Evolutionary conservation across 2,797 vertebrate species (phyloP), one percentile per base, ranked within the genome.

Genomic region (Bradypodion ventrale): DNA sequence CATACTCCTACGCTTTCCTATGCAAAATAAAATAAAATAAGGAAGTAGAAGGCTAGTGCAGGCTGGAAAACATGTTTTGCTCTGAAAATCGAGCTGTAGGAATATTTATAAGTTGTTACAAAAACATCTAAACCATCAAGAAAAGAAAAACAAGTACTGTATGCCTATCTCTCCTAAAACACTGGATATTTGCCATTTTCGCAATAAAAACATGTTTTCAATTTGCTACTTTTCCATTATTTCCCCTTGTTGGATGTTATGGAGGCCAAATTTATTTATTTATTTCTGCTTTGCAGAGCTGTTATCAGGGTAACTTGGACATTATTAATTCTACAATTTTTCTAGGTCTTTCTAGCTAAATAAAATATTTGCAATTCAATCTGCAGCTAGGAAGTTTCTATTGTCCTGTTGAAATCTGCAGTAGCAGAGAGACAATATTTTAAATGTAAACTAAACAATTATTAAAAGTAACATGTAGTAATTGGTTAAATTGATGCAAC

Each of bases 51-150:
- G 94, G 95, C 93, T 95, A 93, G 77, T 85, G 93, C 91, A 89
- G 86, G 95, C 92, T 94, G 90, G 95, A 98, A 98, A 99, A 98
- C 98, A 98, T 98, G 97, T 98, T 98, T 98, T 98, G 94, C 96
- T 96, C 95, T 95, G 86, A 93, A 94, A 93, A 94, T 94, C 95
- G 96, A 96, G 97, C 96, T 94, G 94, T 95, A 97, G 95, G 95
- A 94, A 92, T 89, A 90, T 94, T 92, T 94, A 92, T 90, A 92
- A 87, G 86, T 83, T 88, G 89, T 87, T 91, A 87, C 92, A 70
- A 92, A 95, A 93, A 89, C 83, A 92, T 65, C 73, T 60, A 60
- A 63, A 94, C 94, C 94, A 91, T 85, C 89, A 86, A 89, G 46
- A 90, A 94, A 90, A 85, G 63, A 32, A 82, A 82, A 90, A 90